These are phyloP conservation scores for Cyclophora albipunctata DNA, from an alignment of 2,888 invertebrate species.

Conservation along the genomic window DNA sequence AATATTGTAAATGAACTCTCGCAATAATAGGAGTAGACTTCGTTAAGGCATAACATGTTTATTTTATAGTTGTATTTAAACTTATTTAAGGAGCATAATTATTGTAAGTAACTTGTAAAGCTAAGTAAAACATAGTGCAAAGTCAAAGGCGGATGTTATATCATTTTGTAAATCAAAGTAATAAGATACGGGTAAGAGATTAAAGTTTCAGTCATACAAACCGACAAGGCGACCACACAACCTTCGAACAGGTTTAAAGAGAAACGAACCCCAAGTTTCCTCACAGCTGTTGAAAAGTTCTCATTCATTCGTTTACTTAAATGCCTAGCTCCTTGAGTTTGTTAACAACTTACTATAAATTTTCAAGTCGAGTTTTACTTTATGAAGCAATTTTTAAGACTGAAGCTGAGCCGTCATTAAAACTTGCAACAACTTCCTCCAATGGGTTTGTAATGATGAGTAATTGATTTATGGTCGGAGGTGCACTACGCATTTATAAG, in stretches of 20 bases:
- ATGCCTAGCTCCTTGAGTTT: not conserved
- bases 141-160: too few relatives aligned
- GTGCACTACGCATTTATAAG: too few relatives aligned
- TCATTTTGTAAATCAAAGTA: too few relatives aligned
- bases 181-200: too few relatives aligned
- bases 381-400: constrained; percentile 7
- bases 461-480: too few relatives aligned
- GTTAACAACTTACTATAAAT: too few relatives aligned
- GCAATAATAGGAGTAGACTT: constrained; percentile 66
- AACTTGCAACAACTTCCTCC: constrained; percentile 11
- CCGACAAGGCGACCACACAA: too few relatives aligned
- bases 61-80: constrained; percentile 57
- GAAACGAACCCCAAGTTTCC: too few relatives aligned
- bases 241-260: too few relatives aligned
- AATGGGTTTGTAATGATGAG: not conserved
- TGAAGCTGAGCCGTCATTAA: constrained; percentile 10
- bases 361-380: not conserved
- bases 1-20: constrained; percentile 59
- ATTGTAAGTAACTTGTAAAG: constrained; percentile 56
- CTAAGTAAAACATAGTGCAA: too few relatives aligned
- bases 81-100: constrained; percentile 45
- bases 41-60: constrained; percentile 50
- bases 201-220: too few relatives aligned
- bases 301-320: constrained; percentile 3
- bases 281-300: too few relatives aligned